Conservation (phyloP, 2,797 vertebrate genomes). For the Gadopsis marmoratus region DNA sequence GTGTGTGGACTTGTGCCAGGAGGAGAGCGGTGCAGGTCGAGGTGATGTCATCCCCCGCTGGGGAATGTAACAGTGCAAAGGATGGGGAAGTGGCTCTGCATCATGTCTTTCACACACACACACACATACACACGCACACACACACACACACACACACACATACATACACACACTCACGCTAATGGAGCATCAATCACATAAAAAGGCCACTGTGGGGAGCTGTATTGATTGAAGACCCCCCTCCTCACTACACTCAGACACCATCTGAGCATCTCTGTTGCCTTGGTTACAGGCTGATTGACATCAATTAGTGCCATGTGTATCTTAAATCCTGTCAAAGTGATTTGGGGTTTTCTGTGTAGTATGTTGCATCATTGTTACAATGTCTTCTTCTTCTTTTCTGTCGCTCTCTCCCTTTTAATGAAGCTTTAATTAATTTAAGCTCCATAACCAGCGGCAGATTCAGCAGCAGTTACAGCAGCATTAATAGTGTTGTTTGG, state of each 20-base stretch:
- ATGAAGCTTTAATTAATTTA: neutral
- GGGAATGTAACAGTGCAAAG: too few relatives aligned
- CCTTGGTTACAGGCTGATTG: constrained; percentile 50
- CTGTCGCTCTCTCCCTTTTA: neutral
- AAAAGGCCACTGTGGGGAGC: constrained; percentile 15
- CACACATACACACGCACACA: neutral
- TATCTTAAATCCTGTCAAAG: neutral
- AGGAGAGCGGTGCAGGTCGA: too few relatives aligned
- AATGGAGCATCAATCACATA: constrained; percentile 31
- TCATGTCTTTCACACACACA: too few relatives aligned
- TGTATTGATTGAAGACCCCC: constrained; percentile 60
- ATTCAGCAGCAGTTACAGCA: neutral
- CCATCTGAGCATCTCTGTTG: constrained; percentile 56
- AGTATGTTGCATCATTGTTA: neutral
- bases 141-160: constrained; percentile 5
- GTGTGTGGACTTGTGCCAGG: too few relatives aligned
- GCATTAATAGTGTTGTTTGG: neutral
- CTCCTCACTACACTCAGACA: constrained; percentile 35
- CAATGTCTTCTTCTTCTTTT: neutral
- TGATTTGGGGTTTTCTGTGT: neutral
- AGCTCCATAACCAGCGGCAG: neutral
- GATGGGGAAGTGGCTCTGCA: too few relatives aligned
- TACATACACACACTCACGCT: constrained; percentile 17
- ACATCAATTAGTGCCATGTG: constrained; percentile 33
- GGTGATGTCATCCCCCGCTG: too few relatives aligned